Evolutionary conservation across 2,797 vertebrate genomes (phyloP), one percentile per base, ranked within the genome.

Genomic region (Argya squamiceps): DNA sequence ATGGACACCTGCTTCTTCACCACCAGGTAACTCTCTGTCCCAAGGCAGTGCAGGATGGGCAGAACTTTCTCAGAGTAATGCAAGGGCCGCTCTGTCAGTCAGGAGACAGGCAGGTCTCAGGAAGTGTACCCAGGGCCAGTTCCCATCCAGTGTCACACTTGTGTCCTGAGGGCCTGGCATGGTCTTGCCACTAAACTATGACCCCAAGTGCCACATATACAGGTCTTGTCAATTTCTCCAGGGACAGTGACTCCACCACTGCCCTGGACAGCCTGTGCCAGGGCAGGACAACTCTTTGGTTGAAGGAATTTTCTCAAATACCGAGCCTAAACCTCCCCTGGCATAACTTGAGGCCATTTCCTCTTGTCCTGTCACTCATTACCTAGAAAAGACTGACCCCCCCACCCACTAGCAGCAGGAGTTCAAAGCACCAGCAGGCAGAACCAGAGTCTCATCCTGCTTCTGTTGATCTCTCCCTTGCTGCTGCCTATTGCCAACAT

Each of bases 21-120:
- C 58, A 99, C 98, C 89, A 99, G 97, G 92, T 98, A 97, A 88
- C 99, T 99, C 30, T 99, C 99, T 0, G 97, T 98, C 10, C 98
- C 99, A 73, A 99, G 97, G 18, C 98, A 97, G 26, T 99, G 99
- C 53, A 99, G 62, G 55, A 99, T 99, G 91, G 99, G 99, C 41
- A 99, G 97, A 19, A 99, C 99, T 63, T 99, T 98, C 94, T 99
- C 99, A 9, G 97, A 97, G 94, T 99, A 99, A 97, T 99, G 99
- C 95, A 99, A 96, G 2, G 99, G 99, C 4, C 99, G 98, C 62
- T 99, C 99, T 99, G 97, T 18, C 13, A 97, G 46, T 29, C 79
- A 71, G 49, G 85, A 19, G 10, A 70, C 8, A 21, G 37, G 36
- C 22, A 39, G 37, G 34, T 53, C 11, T 77, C 37, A 53, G 65